A percentile compares a stretch with the other conserved stretches of the same genome.
phyloP scores from a whole-genome alignment of 2,888 invertebrate genomes.

The Dolomedes plantarius region DNA sequence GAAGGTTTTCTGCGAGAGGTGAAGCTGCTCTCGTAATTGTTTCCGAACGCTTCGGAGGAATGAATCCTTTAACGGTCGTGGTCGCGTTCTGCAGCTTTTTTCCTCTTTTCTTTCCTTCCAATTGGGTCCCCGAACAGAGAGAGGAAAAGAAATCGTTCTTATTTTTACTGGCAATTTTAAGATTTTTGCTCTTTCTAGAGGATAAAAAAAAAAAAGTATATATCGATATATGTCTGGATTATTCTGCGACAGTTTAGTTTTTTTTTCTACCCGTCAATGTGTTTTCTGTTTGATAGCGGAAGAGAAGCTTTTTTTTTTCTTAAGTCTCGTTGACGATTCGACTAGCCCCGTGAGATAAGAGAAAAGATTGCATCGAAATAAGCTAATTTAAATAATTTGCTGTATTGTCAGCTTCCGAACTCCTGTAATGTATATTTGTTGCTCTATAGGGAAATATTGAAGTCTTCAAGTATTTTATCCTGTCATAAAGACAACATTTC shows the following conservation, averaged over 20 bases:
- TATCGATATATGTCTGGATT: not conserved
- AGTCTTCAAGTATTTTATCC: no score
- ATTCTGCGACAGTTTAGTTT: no score
- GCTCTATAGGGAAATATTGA: no score
- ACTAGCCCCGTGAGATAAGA: not conserved
- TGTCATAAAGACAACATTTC: no score
- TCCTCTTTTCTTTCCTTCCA: not conserved
- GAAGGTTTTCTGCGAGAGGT: slow-evolving; percentile 38
- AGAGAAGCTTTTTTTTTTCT: slow-evolving; percentile 1
- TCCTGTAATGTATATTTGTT: not conserved
- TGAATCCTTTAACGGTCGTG: slow-evolving; percentile 50
- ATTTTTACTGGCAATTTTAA: not conserved
- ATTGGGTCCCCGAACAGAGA: slow-evolving; percentile 17
- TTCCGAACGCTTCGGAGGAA: slow-evolving; percentile 56
- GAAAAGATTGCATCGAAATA: not conserved
- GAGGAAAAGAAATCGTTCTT: not conserved
- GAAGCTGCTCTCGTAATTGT: slow-evolving; percentile 56
- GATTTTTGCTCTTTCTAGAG: not conserved
- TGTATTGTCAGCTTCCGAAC: not conserved
- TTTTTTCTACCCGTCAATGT: no score
- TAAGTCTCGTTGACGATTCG: not conserved
- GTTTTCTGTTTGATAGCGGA: no score
- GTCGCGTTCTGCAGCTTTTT: not conserved
- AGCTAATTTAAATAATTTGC: not conserved
- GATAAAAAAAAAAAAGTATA: not conserved